A percentile compares a stretch with the other conserved stretches of the same genome.
Evolutionary conservation across 2,888 invertebrate genomes (phyloP).

Genomic region (Enoplolaimus lenunculus): DNA sequence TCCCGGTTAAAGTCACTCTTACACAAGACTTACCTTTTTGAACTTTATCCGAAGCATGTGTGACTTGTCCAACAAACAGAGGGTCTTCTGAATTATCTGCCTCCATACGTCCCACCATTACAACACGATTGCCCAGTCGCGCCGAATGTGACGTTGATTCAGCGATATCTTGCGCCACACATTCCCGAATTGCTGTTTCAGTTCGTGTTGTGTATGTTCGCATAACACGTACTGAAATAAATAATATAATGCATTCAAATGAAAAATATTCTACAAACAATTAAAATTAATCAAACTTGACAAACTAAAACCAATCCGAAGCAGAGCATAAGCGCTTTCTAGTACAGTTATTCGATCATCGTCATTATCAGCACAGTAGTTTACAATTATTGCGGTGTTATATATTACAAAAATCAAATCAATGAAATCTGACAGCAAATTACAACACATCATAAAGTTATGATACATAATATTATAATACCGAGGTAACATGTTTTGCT

Average conservation of each 20-base stretch:
- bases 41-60: conserved; percentile 62
- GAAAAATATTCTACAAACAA: background rate
- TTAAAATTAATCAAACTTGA: too few relatives aligned
- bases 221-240: conserved; percentile 5
- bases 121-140: conserved; percentile 75
- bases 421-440: too few relatives aligned
- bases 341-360: too few relatives aligned
- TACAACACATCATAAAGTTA: too few relatives aligned
- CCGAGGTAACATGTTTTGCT: too few relatives aligned
- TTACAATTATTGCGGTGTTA: too few relatives aligned
- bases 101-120: conserved; percentile 83
- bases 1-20: too few relatives aligned
- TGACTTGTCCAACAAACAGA: conserved; percentile 64
- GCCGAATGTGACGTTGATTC: conserved; percentile 80
- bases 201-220: conserved; percentile 49
- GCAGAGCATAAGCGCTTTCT: too few relatives aligned
- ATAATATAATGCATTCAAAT: conserved; percentile 13
- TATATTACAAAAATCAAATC: too few relatives aligned
- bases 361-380: too few relatives aligned
- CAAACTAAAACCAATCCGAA: too few relatives aligned
- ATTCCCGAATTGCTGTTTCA: conserved; percentile 74
- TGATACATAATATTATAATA: too few relatives aligned
- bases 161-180: conserved; percentile 83
- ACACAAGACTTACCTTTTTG: conserved; percentile 62
- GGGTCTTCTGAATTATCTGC: conserved; percentile 92